phyloP scores from a whole-genome alignment of 2,888 invertebrate species.

The Melipona beecheii region DNA sequence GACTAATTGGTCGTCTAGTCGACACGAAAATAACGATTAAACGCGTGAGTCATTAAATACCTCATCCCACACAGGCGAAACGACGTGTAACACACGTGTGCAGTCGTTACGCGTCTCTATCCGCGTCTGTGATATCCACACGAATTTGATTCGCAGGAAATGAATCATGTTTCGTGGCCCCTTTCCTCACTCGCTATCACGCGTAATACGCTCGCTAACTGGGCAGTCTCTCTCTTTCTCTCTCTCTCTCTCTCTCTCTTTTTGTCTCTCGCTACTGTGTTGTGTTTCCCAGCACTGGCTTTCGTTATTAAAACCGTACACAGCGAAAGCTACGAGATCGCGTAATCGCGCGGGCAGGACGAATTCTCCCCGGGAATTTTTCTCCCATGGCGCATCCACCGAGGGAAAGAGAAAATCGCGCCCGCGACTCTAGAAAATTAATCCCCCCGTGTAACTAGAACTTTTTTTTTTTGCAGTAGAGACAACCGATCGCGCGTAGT shows the following conservation, averaged over 20 bases:
- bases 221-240: neutral
- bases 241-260: neutral
- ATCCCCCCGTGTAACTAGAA: no score
- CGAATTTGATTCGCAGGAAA: constrained; percentile 58
- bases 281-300: neutral
- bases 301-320: constrained; percentile 28
- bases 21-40: constrained; percentile 25
- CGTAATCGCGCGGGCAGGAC: constrained; percentile 12
- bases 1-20: constrained; percentile 10
- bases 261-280: neutral
- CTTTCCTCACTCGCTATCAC: constrained; percentile 27
- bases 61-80: neutral
- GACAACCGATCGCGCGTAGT: no score
- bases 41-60: constrained; percentile 40
- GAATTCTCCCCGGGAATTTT: constrained; percentile 14
- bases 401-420: neutral
- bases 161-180: constrained; percentile 49
- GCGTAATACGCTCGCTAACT: constrained; percentile 2
- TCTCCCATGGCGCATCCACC: neutral
- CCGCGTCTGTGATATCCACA: constrained; percentile 9
- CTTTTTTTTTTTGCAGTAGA: no score
- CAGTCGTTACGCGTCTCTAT: neutral
- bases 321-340: neutral
- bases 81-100: neutral
- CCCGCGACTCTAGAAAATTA: neutral